Evolutionary conservation across 2,113 vertebrate genomes (phyloP), one percentile per base, ranked within the genome.

Genomic region (Equus quagga): DNA sequence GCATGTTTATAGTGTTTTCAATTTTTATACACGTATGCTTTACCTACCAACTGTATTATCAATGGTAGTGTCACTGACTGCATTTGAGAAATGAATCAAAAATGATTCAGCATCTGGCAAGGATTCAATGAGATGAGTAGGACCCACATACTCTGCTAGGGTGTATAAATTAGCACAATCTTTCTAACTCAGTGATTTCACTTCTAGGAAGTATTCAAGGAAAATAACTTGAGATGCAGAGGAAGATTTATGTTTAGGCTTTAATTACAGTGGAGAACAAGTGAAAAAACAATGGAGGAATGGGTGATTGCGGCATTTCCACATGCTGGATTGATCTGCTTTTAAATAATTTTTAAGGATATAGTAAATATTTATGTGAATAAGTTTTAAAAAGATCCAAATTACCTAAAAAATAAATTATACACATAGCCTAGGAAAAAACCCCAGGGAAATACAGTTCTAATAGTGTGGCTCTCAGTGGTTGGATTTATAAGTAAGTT

Each of bases 1-100:
- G 6, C 65, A 84, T 31, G 23, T 92, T 93, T 62, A 23, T 89
- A 23, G 56, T 88, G 0, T 89, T 89, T 84, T 84, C 88, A 92
- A 6, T 86, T 94, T 96, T 91, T 46, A 91, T 86, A 72, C 62
- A n/a, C 69, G 64, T 65, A 49, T 94, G 28, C 41, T 70, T 85
- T 89, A 8, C 49, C 24, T 11, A 81, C 54, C 19, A 41, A 51
- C 58, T 90, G 28, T 92, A 54, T 81, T 82, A 72, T 79, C 44
- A 72, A 54, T 94, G 89, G 78, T 49, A 41, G 51, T 44, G 54
- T 96, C 72, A 64, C 46, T 85, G 62, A 51, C 36, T 94, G 31
- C 60, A 92, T 12, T 65, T 72, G 75, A 97, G 65, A 94, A 94
- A 44, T 92, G 84, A 89, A 86, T 85, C n/a, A 97, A 64, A 96